Percentiles rank a stretch among this genome's conserved stretches.
These are phyloP conservation scores for Papilio polyxenes DNA, from an alignment of 1,140 invertebrate genomes.

Conservation along the genomic window DNA sequence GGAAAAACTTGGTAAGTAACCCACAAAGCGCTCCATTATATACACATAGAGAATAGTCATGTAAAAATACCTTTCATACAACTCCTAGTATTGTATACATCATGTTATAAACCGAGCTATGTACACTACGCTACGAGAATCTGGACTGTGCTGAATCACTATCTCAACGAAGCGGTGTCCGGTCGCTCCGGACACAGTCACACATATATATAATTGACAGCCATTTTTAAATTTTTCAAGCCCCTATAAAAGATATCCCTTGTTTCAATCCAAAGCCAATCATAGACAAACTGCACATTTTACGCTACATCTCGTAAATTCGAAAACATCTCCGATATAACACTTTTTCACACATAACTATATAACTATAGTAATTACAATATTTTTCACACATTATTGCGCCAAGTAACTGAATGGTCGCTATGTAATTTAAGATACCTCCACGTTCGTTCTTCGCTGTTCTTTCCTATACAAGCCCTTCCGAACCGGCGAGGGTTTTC, in stretches of 20 bases:
- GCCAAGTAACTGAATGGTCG: too few relatives aligned
- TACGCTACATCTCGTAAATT: too few relatives aligned
- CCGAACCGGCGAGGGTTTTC: too few relatives aligned
- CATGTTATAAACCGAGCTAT: background rate
- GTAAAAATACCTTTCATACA: constrained; percentile 4
- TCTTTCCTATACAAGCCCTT: too few relatives aligned
- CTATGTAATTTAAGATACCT: too few relatives aligned
- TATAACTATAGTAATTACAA: too few relatives aligned
- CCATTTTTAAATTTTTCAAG: background rate
- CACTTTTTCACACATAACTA: too few relatives aligned
- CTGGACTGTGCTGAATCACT: background rate
- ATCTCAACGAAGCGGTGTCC: background rate
- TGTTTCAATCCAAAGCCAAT: too few relatives aligned
- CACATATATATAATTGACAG: background rate
- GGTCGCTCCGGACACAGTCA: background rate
- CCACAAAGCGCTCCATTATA: background rate
- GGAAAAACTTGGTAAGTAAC: constrained; percentile 16
- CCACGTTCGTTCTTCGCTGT: too few relatives aligned
- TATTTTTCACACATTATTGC: too few relatives aligned
- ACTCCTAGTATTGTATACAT: background rate
- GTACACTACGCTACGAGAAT: background rate
- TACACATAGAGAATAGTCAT: background rate
- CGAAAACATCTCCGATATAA: too few relatives aligned
- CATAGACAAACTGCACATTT: too few relatives aligned
- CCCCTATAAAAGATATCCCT: background rate